These are phyloP conservation scores for Drosophila phalerata DNA, from an alignment of 2,888 invertebrate genomes.

Conservation along the genomic window DNA sequence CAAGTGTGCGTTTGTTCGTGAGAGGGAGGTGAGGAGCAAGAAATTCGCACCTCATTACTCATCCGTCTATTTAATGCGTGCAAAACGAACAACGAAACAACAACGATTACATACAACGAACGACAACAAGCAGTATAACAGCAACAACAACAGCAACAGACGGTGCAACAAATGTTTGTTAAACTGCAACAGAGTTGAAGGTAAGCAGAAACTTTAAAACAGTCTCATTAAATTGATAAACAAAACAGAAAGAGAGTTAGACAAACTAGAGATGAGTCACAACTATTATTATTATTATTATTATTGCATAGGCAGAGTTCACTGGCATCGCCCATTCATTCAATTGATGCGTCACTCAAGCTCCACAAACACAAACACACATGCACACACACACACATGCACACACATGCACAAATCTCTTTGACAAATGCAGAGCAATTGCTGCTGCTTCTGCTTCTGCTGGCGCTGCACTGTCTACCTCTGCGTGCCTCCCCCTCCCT, in stretches of 20 bases:
- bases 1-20: constrained; percentile 4
- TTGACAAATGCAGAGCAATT: constrained; percentile 35
- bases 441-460: constrained; percentile 16
- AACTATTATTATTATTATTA: constrained; percentile 20
- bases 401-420: constrained; percentile 39
- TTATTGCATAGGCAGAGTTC: constrained; percentile 64
- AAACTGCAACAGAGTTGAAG: constrained; percentile 56
- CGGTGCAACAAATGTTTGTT: constrained; percentile 75
- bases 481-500: constrained; percentile 1
- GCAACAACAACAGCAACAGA: background rate
- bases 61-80: constrained; percentile 66
- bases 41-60: constrained; percentile 58
- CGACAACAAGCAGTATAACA: constrained; percentile 42
- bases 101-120: constrained; percentile 42
- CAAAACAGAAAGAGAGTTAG: constrained; percentile 5
- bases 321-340: constrained; percentile 60
- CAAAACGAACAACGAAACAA: constrained; percentile 35
- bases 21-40: constrained; percentile 12
- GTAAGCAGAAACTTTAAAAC: constrained; percentile 45
- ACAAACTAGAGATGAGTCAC: constrained; percentile 39
- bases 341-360: constrained; percentile 55
- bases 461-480: constrained; percentile 52
- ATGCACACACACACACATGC: constrained; percentile 1
- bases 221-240: background rate
- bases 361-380: constrained; percentile 15